These are phyloP conservation scores for Drosophila neotestacea DNA, from an alignment of 2,888 invertebrate species.

Conservation along the genomic window DNA sequence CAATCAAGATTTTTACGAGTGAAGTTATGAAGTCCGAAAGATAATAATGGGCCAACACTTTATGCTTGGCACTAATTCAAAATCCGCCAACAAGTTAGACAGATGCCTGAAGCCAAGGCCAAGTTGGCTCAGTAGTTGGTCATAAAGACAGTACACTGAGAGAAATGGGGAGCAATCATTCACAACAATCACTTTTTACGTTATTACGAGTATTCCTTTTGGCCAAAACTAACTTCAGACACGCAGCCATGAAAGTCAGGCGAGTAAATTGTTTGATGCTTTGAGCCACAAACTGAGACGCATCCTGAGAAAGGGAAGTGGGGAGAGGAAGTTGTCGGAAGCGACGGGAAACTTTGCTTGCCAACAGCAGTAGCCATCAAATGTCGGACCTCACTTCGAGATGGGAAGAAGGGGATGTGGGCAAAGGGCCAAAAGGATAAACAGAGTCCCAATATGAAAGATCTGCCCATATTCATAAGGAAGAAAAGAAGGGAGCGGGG, in stretches of 20 bases:
- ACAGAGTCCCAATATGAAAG: conserved; percentile 52
- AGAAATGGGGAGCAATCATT: conserved; percentile 55
- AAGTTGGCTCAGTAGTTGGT: conserved; percentile 44
- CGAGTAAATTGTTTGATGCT: conserved; percentile 71
- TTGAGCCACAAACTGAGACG: conserved; percentile 42
- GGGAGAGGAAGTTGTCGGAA: conserved; percentile 43
- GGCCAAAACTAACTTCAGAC: conserved; percentile 56
- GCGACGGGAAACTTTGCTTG: conserved; percentile 70
- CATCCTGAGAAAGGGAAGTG: conserved; percentile 3
- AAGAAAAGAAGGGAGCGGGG: conserved; percentile 1
- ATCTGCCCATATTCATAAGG: conserved; percentile 29
- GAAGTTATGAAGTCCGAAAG: conserved; percentile 83
- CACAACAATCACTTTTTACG: conserved; percentile 54
- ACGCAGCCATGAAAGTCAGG: conserved; percentile 48
- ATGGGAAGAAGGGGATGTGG: conserved; percentile 25
- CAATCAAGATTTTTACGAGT: conserved; percentile 70
- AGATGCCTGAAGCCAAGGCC: conserved; percentile 42
- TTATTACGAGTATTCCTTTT: conserved; percentile 41
- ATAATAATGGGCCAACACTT: conserved; percentile 85
- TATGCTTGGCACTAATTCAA: conserved; percentile 83
- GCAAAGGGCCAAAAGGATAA: conserved; percentile 55
- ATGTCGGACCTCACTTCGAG: conserved; percentile 48
- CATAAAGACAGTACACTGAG: conserved; percentile 38
- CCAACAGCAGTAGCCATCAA: conserved; percentile 53
- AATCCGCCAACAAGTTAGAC: conserved; percentile 61